A percentile compares a stretch with the other conserved stretches of the same genome.
phyloP scores from a whole-genome alignment of 2,888 invertebrate species.

The Cheilosia scutellata region DNA sequence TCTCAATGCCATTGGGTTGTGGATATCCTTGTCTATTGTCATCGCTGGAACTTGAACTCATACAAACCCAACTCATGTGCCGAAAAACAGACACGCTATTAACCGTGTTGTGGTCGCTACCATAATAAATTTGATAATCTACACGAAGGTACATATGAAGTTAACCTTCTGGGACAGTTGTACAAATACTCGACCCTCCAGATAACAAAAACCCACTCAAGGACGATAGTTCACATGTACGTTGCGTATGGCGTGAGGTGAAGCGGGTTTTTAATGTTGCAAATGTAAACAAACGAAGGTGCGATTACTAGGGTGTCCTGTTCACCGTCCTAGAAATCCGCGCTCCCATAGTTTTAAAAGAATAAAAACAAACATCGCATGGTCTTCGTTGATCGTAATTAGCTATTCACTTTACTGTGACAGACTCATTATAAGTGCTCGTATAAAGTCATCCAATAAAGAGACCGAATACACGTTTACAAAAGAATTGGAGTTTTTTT shows the following conservation, averaged over 20 bases:
- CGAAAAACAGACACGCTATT: slow-evolving; percentile 46
- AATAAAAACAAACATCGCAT: slow-evolving; percentile 35
- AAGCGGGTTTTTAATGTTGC: not conserved
- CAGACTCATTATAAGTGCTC: slow-evolving; percentile 48
- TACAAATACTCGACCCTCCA: not conserved
- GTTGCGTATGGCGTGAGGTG: too few relatives aligned
- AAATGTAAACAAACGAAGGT: slow-evolving; percentile 6
- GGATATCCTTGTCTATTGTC: slow-evolving; percentile 40
- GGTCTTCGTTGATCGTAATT: slow-evolving; percentile 48
- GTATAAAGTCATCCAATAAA: slow-evolving; percentile 24
- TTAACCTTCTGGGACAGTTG: not conserved
- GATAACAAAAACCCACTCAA: slow-evolving; percentile 1
- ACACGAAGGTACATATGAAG: slow-evolving; percentile 1
- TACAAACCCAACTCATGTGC: slow-evolving; percentile 24
- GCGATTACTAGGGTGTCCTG: not conserved
- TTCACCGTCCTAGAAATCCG: not conserved
- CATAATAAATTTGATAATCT: slow-evolving; percentile 18
- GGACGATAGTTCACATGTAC: not conserved
- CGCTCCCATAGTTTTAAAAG: too few relatives aligned
- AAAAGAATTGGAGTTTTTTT: slow-evolving; percentile 2
- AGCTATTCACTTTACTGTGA: slow-evolving; percentile 49
- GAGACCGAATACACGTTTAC: slow-evolving; percentile 46
- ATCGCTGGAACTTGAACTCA: slow-evolving; percentile 37
- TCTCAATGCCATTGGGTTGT: slow-evolving; percentile 39
- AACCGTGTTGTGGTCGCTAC: slow-evolving; percentile 23